These are phyloP conservation scores for Cordilura impudica DNA, from an alignment of 2,888 invertebrate species.

Conservation along the genomic window DNA sequence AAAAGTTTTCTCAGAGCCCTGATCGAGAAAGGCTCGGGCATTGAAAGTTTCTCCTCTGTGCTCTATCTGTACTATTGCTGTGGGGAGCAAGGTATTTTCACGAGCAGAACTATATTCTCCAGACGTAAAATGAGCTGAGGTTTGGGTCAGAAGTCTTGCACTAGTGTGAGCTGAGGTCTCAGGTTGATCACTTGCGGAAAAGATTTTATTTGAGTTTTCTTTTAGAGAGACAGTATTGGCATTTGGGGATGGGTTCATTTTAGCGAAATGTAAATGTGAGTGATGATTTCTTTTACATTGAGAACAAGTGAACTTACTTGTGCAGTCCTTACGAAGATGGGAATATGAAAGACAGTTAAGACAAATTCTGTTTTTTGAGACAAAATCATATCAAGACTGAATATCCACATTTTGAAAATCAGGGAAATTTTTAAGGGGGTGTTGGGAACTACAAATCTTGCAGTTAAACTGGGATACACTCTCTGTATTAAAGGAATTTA, in stretches of 20 bases:
- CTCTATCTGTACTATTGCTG: not conserved
- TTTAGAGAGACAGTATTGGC: not conserved
- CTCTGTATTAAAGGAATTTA: not conserved
- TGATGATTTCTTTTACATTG: slow-evolving; percentile 2
- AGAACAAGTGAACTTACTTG: not conserved
- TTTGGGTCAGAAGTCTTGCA: not conserved
- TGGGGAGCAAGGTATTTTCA: not conserved
- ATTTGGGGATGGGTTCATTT: no score
- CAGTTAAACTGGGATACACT: not conserved
- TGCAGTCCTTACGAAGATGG: not conserved
- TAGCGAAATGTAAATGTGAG: slow-evolving; percentile 4
- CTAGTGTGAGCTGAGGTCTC: not conserved
- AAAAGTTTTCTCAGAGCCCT: slow-evolving; percentile 9
- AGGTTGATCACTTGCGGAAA: not conserved
- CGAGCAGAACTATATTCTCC: not conserved
- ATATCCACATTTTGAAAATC: not conserved
- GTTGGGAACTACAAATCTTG: not conserved
- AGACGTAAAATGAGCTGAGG: not conserved
- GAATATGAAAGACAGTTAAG: not conserved
- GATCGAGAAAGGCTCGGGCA: not conserved
- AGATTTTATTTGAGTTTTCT: not conserved
- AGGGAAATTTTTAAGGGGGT: not conserved
- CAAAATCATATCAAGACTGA: slow-evolving; percentile 1
- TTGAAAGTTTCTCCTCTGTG: not conserved
- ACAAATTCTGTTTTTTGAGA: not conserved